These are phyloP conservation scores for Gephyroberyx darwinii DNA, from an alignment of 2,797 vertebrate species.

Conservation along the genomic window DNA sequence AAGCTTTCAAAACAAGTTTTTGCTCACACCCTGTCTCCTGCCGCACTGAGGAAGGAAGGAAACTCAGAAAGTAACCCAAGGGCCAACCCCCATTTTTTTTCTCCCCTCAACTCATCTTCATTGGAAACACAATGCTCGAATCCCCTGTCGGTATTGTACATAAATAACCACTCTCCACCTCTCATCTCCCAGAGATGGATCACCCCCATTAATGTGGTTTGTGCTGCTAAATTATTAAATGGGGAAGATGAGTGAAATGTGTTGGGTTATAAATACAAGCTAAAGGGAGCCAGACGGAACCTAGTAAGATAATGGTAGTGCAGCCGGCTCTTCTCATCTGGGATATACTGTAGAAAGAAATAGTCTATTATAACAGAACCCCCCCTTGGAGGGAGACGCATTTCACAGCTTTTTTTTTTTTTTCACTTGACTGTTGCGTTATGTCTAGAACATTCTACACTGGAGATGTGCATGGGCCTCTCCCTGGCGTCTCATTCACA, in stretches of 20 bases:
- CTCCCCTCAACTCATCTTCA: conserved; percentile 47
- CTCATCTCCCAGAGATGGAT: conserved; percentile 66
- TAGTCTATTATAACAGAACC: conserved; percentile 29
- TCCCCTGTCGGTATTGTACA: conserved; percentile 64
- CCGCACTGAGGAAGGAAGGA: background rate
- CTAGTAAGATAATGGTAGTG: conserved; percentile 55
- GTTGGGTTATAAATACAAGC: conserved; percentile 74
- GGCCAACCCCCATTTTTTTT: conserved; percentile 12
- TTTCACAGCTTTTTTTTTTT: conserved; percentile 16
- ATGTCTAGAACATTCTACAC: background rate
- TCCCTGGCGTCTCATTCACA: conserved; percentile 48
- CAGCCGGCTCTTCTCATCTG: conserved; percentile 45
- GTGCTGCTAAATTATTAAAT: conserved; percentile 79
- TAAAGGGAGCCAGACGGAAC: conserved; percentile 54
- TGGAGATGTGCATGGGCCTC: conserved; percentile 23
- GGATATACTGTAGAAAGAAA: conserved; percentile 38
- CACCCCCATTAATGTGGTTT: conserved; percentile 76
- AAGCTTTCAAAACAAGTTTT: conserved; percentile 16
- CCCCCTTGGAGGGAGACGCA: conserved; percentile 23
- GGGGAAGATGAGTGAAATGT: conserved; percentile 77
- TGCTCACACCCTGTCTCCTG: conserved; percentile 8
- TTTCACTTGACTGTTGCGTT: no score
- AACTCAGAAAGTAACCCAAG: conserved; percentile 18
- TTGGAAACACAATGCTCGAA: conserved; percentile 61
- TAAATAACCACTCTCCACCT: conserved; percentile 76